phyloP scores from a whole-genome alignment of 2,888 invertebrate species.

The Himalopsyche japonica region DNA sequence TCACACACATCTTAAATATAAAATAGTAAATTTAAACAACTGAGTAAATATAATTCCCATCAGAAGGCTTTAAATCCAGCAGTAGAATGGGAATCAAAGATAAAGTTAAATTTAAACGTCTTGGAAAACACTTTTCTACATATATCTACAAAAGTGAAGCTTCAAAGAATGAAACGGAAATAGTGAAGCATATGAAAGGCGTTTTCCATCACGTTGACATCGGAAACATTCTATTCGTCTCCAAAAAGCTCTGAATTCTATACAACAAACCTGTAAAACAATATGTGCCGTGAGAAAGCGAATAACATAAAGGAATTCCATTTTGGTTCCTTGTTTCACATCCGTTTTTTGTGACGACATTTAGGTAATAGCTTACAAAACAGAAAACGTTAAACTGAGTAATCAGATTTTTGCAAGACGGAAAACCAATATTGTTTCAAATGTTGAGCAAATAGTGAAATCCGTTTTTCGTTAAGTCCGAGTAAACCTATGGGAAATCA shows the following conservation, averaged over 20 bases:
- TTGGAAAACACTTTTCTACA: too few relatives aligned
- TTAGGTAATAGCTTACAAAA: neutral
- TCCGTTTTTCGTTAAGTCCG: too few relatives aligned
- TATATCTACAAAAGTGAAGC: too few relatives aligned
- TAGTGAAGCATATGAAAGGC: neutral
- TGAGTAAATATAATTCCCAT: too few relatives aligned
- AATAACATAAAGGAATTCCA: neutral
- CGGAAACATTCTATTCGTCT: constrained; percentile 12
- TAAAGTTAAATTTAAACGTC: too few relatives aligned
- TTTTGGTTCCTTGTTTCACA: neutral
- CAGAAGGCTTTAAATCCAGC: too few relatives aligned
- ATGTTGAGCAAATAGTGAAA: too few relatives aligned
- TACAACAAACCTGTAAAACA: neutral
- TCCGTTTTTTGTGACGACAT: neutral
- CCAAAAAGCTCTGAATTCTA: neutral
- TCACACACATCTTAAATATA: too few relatives aligned
- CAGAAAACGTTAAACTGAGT: neutral
- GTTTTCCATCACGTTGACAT: constrained; percentile 22
- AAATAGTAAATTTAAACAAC: too few relatives aligned
- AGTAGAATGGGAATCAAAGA: too few relatives aligned
- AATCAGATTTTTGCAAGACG: neutral
- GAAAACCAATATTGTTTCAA: neutral
- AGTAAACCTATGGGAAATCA: too few relatives aligned
- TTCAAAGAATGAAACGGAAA: neutral
- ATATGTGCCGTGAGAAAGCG: neutral